Evolutionary conservation across 2,113 vertebrate species (phyloP), one percentile per base, ranked within the genome.

Genomic region (Leuciscus idus): DNA sequence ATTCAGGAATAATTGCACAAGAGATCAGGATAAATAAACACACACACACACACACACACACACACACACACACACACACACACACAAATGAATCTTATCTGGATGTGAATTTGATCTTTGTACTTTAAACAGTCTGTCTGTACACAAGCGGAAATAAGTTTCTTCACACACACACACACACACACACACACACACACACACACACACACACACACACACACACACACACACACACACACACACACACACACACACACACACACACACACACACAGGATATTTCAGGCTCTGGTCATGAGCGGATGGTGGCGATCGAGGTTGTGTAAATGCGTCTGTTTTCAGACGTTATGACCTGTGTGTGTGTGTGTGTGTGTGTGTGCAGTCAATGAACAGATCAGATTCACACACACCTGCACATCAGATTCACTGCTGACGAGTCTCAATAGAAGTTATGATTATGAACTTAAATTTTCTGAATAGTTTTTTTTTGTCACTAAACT

Each of bases 301-400:
- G 0, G 52, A 13, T 21, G 52, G 5, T 55, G 52, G 17, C 21
- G 52, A 55, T 17, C 1, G 64, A 68, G 17, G 64, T 68, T 70
- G 66, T 36, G 30, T 39, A 26, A 26, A 6, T 12, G 9, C 12
- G 39, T 46, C 2, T 46, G 23, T 33, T 11, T 64, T 28, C 15
- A 15, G n/a, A 26, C 23, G 59, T 76, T 36, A 17, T 70, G 66
- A 36, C 68, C 50, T 84, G 70, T 46, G 52, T 84, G 83, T 62
- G 48, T 11, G 57, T 28, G 0, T 30, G 28, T 84, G 28, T 83
- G 59, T 64, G 59, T 11, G 57, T 28, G 0, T 30, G 12, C 17
- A 6, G 17, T 55, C 52, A 55, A 6, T 72, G 28, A 30, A 50
- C 39, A 3, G 83, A 3, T 33, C 33, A 33, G 33, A 33, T 33